Evolutionary conservation across 2,113 vertebrate species (phyloP), one percentile per base, ranked within the genome.

Genomic region (Eulacestoma nigropectus): DNA sequence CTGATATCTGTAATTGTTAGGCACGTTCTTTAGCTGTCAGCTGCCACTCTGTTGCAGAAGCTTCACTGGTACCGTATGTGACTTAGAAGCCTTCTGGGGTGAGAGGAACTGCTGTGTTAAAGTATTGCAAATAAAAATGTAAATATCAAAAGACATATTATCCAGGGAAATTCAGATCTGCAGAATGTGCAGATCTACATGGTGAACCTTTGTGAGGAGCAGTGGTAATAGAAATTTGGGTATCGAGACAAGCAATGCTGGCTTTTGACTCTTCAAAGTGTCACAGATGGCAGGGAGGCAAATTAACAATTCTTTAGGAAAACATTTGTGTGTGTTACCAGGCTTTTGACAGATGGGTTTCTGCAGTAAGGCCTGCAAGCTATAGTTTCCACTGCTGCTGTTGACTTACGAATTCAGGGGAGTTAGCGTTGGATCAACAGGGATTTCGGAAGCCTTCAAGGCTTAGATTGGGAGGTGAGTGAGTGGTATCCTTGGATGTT

Each of bases 351-450:
- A 93, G 90, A 88, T 53, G 68, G 39, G 35, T 78, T 80, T 81
- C 83, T 90, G 55, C 82, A 83, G 56, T 35, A 80, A 85, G 89
- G 32, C 44, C 79, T 95, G 76, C 62, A 83, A 87, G 74, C 62
- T 93, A 13, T 21, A 47, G 82, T 47, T 92, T 83, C 63, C 1
- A 3, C 91, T 91, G 70, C 67, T 88, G 72, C 76, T 93, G 85
- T 92, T 96, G 92, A 84, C 79, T 95, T 86, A 84, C 0, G 29
- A 94, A 93, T 95, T 93, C 95, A 87, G 41, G 32, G 52, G 79
- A 85, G 75, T 86, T 95, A 93, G 41, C 0, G 0, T 21, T 72
- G 83, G 90, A 95, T 97, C 93, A 94, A 55, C 59, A 78, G 56
- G 47, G 82, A 96, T 95, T 95, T 92, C 3, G 0, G 60, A 64